phyloP scores from a whole-genome alignment of 2,113 vertebrate genomes.

The Camelus dromedarius region DNA sequence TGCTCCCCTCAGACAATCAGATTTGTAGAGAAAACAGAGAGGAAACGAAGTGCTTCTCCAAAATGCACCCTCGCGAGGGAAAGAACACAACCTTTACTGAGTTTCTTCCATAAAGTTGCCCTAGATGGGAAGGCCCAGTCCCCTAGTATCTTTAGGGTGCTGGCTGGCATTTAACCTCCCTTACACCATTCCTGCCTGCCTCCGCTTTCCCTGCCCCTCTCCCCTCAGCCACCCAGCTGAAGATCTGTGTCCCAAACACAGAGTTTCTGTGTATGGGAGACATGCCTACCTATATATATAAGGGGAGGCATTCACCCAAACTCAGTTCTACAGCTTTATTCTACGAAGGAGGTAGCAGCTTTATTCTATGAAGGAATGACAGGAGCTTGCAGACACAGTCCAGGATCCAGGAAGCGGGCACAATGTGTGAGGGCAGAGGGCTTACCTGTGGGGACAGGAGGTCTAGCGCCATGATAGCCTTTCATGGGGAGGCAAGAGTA shows the following conservation, averaged over 20 bases:
- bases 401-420: not conserved
- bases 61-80: not conserved
- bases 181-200: not conserved
- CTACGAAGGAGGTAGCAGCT: not conserved
- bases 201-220: not conserved
- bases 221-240: not conserved
- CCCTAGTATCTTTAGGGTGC: not conserved
- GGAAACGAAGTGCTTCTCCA: conserved; percentile 35
- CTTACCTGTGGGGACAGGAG: not conserved
- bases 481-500: not conserved
- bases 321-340: no score
- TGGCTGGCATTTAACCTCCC: conserved; percentile 45
- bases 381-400: not conserved
- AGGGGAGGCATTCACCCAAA: no score
- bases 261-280: no score
- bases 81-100: not conserved
- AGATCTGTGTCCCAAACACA: not conserved
- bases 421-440: not conserved
- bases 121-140: conserved; percentile 30
- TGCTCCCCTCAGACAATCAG: not conserved
- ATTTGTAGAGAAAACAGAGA: conserved; percentile 13
- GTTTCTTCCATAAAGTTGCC: conserved; percentile 23
- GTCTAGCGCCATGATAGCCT: not conserved
- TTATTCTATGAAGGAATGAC: not conserved
- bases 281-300: no score